Evolutionary conservation across 2,888 invertebrate species (phyloP).

Genomic region (Athrips mouffetella): DNA sequence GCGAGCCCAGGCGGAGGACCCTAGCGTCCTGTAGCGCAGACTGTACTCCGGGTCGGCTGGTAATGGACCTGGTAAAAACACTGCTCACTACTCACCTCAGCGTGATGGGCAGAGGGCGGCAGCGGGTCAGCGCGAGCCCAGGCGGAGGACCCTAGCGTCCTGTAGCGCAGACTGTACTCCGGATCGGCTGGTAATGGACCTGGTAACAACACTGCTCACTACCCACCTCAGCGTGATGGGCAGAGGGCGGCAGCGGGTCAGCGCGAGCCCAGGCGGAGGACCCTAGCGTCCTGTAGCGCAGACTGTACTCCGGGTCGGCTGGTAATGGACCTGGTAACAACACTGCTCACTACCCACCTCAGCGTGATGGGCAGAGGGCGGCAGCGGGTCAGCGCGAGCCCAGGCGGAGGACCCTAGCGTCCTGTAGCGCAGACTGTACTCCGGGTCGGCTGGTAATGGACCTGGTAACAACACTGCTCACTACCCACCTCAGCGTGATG

Average conservation of each 20-base stretch:
- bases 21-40: too few relatives aligned
- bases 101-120: conserved; percentile 36
- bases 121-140: conserved; percentile 86
- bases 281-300: too few relatives aligned
- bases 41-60: too few relatives aligned
- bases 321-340: too few relatives aligned
- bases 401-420: conserved; percentile 70
- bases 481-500: not conserved
- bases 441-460: too few relatives aligned
- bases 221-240: conserved; percentile 11
- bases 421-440: too few relatives aligned
- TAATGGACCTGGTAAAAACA: too few relatives aligned
- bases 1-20: conserved; percentile 80
- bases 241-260: conserved; percentile 76
- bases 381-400: conserved; percentile 83
- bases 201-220: not conserved
- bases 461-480: not conserved
- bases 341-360: not conserved
- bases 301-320: too few relatives aligned
- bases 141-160: conserved; percentile 53
- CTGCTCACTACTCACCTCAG: not conserved
- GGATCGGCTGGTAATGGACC: too few relatives aligned
- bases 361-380: conserved; percentile 33
- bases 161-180: too few relatives aligned
- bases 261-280: conserved; percentile 82